Evolutionary conservation across 2,113 vertebrate species (phyloP).

Genomic region (Ciconia boyciana): DNA sequence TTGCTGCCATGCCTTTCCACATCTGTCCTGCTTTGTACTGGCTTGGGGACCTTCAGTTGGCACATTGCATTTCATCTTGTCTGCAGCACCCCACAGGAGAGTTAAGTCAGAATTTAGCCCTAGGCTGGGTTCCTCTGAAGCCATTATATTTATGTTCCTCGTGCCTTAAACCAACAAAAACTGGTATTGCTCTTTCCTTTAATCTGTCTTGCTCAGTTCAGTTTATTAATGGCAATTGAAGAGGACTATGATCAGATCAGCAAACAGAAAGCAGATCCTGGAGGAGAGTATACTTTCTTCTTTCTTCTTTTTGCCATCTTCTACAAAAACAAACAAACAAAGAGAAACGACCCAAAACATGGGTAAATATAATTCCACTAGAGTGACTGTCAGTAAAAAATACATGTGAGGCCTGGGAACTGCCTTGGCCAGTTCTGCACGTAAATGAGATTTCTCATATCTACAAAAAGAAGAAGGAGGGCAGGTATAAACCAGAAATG

Average conservation of each 20-base stretch:
- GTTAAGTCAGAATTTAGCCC: slow-evolving; percentile 43
- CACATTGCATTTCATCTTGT: slow-evolving; percentile 21
- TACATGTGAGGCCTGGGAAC: neutral
- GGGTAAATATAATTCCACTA: neutral
- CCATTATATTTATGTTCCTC: neutral
- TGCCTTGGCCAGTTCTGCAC: neutral
- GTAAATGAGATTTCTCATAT: neutral
- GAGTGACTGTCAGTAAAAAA: neutral
- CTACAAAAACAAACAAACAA: neutral
- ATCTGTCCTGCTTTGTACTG: slow-evolving; percentile 11
- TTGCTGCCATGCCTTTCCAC: slow-evolving; percentile 35
- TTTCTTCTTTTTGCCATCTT: neutral
- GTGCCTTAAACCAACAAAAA: slow-evolving; percentile 24
- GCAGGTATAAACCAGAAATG: neutral
- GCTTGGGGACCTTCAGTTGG: neutral
- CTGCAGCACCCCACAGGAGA: slow-evolving; percentile 43
- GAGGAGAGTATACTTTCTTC: neutral
- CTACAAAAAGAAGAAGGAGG: neutral
- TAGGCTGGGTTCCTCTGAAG: slow-evolving; percentile 33
- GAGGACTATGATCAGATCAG: neutral
- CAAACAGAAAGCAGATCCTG: neutral
- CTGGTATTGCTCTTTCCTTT: slow-evolving; percentile 21
- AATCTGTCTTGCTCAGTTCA: slow-evolving; percentile 11
- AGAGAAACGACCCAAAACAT: neutral
- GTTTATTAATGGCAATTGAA: slow-evolving; percentile 26